These are phyloP conservation scores for Sarcoramphus papa DNA, from an alignment of 2,797 vertebrate species.

Conservation along the genomic window DNA sequence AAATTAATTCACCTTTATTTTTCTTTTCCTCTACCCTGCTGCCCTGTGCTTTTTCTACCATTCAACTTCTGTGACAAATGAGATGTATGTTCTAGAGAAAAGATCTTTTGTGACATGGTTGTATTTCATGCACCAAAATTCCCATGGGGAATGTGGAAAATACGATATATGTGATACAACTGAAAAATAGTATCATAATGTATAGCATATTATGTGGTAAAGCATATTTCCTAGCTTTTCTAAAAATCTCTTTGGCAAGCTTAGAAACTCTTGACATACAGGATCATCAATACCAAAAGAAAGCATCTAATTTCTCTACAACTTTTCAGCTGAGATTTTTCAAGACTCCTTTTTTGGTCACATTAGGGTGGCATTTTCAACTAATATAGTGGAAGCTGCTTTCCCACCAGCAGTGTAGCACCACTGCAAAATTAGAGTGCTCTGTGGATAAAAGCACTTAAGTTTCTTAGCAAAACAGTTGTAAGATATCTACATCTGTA, in stretches of 20 bases:
- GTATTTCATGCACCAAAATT: background rate
- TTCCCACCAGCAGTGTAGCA: background rate
- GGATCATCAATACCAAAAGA: background rate
- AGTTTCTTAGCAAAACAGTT: background rate
- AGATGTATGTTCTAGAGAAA: background rate
- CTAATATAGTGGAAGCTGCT: background rate
- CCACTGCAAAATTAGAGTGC: background rate
- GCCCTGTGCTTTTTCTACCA: background rate
- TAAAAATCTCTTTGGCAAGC: background rate
- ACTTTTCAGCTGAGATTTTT: background rate
- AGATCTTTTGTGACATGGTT: background rate
- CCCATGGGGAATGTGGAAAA: fast-evolving
- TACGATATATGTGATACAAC: fast-evolving
- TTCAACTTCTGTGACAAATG: background rate
- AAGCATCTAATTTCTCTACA: background rate
- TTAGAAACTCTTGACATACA: background rate
- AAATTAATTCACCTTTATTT: background rate
- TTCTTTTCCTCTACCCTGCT: background rate
- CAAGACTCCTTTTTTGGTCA: background rate
- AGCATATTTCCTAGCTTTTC: background rate
- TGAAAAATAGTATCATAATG: background rate
- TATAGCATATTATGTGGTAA: background rate
- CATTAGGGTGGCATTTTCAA: background rate
- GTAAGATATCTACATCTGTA: background rate
- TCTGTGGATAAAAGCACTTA: background rate